Base-by-base conservation (phyloP, 2,797 vertebrate genomes). In the Fistularia commersonii region DNA sequence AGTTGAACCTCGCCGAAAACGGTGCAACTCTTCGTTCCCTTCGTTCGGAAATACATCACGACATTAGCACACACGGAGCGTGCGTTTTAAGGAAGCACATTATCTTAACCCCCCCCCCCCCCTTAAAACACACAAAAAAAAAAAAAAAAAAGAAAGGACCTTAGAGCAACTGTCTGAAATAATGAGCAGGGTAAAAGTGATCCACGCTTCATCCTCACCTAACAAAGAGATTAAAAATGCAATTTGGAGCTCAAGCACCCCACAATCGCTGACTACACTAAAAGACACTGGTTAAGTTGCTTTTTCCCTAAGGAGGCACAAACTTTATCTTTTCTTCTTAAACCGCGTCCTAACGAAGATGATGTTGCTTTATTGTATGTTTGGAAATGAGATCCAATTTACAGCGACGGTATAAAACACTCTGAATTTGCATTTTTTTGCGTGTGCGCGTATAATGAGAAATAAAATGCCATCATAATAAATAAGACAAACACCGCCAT, bases 201-300 rank as follows among this genome's bases (percentile, higher is more conserved):
- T 82, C 68, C 46, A 36, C 67, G 47, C 69, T 80, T 84, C 68
- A 81, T 77, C 75, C 69, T 69, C 69, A 78, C 69, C 73, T 70
- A 83, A 83, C 79, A 81, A 83, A 88, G 80, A 69, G 77, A 89
- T 88, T 89, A 85, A 76, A 84, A 84, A 84, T 74, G 75, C 79
- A 83, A 75, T 57, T 75, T 74, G 67, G 72, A 85, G 79, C 66
- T 74, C 66, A 76, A 79, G 73, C 77, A 66, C 50, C 58, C 50
- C 23, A 41, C 72, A 76, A 72, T 58, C 34, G 84, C 83, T 87
- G 86, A 88, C 84, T 79, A 58, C 15, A 76, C 66, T 58, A 70
- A 83, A 88, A 76, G 36, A 66, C 33, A 52, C 48, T 64, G 57
- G 64, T 78, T 80, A 74, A 67, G 65, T 78, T 76, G 57, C 71